Evolutionary conservation across 92 coral and sea anemone genomes (phyloP), one percentile per base, ranked within the genome.

Genomic region (Siderastrea siderea): DNA sequence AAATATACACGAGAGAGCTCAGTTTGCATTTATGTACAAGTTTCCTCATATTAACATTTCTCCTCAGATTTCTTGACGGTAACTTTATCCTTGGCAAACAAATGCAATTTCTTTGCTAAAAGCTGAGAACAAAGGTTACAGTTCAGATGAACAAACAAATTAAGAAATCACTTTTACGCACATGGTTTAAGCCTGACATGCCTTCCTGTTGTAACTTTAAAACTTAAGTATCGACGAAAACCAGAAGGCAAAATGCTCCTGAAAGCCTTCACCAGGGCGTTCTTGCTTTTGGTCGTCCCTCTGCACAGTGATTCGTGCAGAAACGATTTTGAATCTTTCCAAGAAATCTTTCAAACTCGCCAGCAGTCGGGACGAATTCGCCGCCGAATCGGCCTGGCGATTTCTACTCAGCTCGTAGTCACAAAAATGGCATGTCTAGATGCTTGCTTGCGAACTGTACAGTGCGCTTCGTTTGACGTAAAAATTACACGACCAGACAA

Each of bases 371-470:
- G 79, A 74, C 9, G 49, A 59, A 7, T 12, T 53, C 57, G 44
- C 47, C 3, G 47, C 8, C 17, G 10, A 51, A 52, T 52, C 57
- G 57, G 4, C 57, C 38, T 26, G 38, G n/a, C 15, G 19, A 26
- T 74, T 74, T 26, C 48, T 8, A 53, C 10, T 7, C 16, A 16
- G 62, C 47, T 17, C 11, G 79, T 53, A 3, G 1, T 53, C 49
- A 74, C 63, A 14, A 74, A 74, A 46, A 74, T 74, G 79, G 62
- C 51, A 74, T 74, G 79, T 53, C 79, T 74, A 3, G 79, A 74
- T 3, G 10, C 19, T 43, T 74, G 79, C 62, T 53, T 74, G n/a
- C 6, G 79, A 13, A 53, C 52, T 52, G 46, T 63, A 3, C 47
- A 9, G 4, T 74, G 79, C 8, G n/a, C 11, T 8, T 6, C 16